Base-by-base conservation (phyloP, 2,888 invertebrate genomes). In the Caenorhabditis sp. region DNA sequence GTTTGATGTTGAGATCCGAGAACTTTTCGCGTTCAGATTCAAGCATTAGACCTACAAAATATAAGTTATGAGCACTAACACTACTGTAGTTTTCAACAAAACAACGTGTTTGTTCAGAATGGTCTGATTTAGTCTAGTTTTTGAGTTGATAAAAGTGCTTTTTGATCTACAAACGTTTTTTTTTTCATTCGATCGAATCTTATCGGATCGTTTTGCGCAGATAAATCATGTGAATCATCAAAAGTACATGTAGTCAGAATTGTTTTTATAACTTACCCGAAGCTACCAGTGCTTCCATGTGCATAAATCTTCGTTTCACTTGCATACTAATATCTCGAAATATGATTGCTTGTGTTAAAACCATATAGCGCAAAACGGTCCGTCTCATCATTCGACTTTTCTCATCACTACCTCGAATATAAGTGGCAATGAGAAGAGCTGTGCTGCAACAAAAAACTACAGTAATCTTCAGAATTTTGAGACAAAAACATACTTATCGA, bases 291-390 rank as follows among this genome's bases (percentile, higher is more conserved):
- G 81, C 76, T 36, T 81, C 81, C 65, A 81, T 26, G 4, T 76
- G 77, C 2, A 79, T 79, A 43, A 81, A 81, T 19, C 81, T 54
- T 27, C 69, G 60, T 23, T 76, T 23, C 5, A 81, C 81, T 67
- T 77, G 69, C 76, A 81, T 72, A 53, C 76, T 77, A 61, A 81
- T 77, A 50, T 81, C 81, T 17, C 81, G 75, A 53, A 79, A 79
- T 36, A 81, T 74, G 1, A 81, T 70, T 21, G 84, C 85, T 75
- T 85, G 85, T 3, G 85, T 81, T 6, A 86, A 68, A 17, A 83
- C 84, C 71, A 85, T 62, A 58, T 85, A 85, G 5, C 85, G 73
- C 2, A 85, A 50, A 10, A 81, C 68, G 51, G 81, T 86, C 49
- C 85, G 66, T 23, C 83, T 62, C 21, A 77, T n/a, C 31, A 81